Evolutionary conservation across 2,797 vertebrate species (phyloP), one percentile per base, ranked within the genome.

Genomic region (Arnoldichthys spilopterus): DNA sequence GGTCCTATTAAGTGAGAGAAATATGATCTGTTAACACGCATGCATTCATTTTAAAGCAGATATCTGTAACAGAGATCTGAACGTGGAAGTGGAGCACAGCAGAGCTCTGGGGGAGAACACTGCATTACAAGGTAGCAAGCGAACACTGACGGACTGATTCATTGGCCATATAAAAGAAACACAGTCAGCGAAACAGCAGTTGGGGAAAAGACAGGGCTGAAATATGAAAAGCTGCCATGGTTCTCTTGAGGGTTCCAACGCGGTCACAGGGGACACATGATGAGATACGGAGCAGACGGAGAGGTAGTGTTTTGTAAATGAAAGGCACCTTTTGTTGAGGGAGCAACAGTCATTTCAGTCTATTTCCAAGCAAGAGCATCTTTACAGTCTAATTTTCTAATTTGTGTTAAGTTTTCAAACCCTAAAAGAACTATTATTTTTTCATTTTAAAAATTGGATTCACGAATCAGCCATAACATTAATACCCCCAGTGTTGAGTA

Each of bases 71-170:
- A 77, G 93, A 98, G 96, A 97, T 87, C 93, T 94, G 80, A 95
- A 96, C 24, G 94, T 95, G 90, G 95, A 96, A 91, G 90, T 92
- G 84, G 95, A 96, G 88, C 91, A 95, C 91, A 96, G 93, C 68
- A 95, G 94, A 78, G 96, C 93, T 86, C 94, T 93, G 84, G 94
- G 95, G 85, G 96, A 96, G 89, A 95, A 92, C 80, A 89, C 92
- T 75, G 88, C 94, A 84, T 94, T 96, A 91, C 95, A 96, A 96
- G 97, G 97, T 97, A 86, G 16, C 59, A 6, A 4, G 26, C 53
- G 7, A 64, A 6, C 18, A 24, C 30, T 40, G 32, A 26, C 13
- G 15, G 34, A 22, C 37, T 24, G 37, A 9, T 11, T 22, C 18
- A 63, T 63, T n/a, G 18, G 59, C 16, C 9, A 40, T 12, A 40